Evolutionary conservation across 2,888 invertebrate genomes (phyloP), one percentile per base, ranked within the genome.

Genomic region (Drosophila tripunctata): DNA sequence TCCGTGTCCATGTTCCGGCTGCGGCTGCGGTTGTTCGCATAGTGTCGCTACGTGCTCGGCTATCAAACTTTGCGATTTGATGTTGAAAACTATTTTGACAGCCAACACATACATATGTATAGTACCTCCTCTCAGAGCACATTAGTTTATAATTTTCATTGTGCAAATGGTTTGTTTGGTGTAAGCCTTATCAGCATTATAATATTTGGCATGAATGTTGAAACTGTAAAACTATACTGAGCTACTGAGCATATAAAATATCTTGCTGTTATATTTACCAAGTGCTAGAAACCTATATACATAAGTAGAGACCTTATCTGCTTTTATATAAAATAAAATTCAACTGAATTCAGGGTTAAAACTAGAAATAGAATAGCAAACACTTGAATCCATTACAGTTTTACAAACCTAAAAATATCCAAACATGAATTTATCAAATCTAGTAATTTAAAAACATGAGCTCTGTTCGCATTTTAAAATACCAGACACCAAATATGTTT

Each of bases 1-100:
- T 50, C 35, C 44, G 15, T 30, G 30, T 41, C 17, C 57, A 41
- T 44, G 22, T 60, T 60, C 43, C 54, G 57, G 48, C 67, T 65
- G 77, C 24, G 64, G 68, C 67, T 65, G 77, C 31, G 66, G 68
- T 56, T 57, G 12, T 35, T 45, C 55, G 36, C 47, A 38, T 41
- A 45, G 67, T 41, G 36, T 44, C 52, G 66, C 70, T 74, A 87
- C 82, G 82, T 86, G 82, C 84, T 67, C 60, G 72, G 44, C 72
- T 69, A 64, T 69, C 69, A 67, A 83, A 80, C 73, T 80, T 78
- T 84, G 78, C 75, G 85, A 81, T 83, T 84, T 83, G 56, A 57
- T 68, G 71, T 45, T 19, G 47, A 65, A 75, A 78, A 60, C 57
- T 51, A 35, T 72, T 58, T 54, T 12, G 30, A 35, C 3, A 24